phyloP scores from a whole-genome alignment of 1,140 invertebrate genomes.

The Pogonomyrmex californicus region DNA sequence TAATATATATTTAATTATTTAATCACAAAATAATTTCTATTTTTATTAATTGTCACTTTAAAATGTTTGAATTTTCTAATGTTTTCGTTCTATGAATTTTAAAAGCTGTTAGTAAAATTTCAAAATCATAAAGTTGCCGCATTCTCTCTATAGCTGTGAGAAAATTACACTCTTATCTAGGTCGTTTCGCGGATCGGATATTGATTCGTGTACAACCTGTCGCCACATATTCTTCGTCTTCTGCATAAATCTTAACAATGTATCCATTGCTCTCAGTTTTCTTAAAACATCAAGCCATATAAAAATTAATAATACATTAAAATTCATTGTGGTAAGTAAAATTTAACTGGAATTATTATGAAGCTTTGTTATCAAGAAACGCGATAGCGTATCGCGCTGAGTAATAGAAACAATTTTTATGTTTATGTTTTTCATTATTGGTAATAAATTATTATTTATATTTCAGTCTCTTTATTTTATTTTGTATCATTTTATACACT shows the following conservation, averaged over 20 bases:
- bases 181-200: conserved; percentile 37
- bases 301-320: background rate
- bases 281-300: background rate
- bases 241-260: conserved; percentile 19
- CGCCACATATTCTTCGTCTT: conserved; percentile 13
- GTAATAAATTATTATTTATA: background rate
- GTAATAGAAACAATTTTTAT: background rate
- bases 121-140: conserved; percentile 16
- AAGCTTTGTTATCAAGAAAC: background rate
- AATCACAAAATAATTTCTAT: background rate
- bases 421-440: background rate
- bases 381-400: too few species aligned
- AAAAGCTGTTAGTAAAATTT: background rate
- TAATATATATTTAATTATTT: conserved; percentile 15
- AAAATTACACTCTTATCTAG: conserved; percentile 40
- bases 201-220: conserved; percentile 31
- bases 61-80: background rate
- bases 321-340: background rate
- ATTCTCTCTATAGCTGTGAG: background rate
- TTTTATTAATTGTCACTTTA: background rate
- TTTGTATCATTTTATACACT: too few species aligned
- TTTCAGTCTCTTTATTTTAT: background rate
- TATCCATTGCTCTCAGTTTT: conserved; percentile 19
- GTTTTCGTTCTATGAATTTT: background rate
- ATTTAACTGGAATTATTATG: background rate